These are phyloP conservation scores for Chrysodeixis includens DNA, from an alignment of 2,888 invertebrate species.

Conservation along the genomic window DNA sequence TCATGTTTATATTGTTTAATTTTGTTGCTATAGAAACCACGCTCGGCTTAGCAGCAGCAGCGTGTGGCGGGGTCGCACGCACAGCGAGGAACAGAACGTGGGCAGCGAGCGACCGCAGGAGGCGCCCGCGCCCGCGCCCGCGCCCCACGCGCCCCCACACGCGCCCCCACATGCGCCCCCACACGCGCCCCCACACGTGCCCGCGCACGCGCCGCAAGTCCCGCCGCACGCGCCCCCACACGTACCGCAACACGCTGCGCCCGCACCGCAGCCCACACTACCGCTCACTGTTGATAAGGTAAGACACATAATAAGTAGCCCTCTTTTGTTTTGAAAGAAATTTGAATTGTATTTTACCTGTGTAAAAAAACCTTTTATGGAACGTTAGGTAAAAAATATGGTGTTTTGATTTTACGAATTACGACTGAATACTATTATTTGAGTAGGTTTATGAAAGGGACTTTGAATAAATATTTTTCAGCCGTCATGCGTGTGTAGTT, in stretches of 20 bases:
- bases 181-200: constrained; percentile 41
- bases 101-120: constrained; percentile 48
- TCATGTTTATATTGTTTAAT: too few relatives aligned
- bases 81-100: constrained; percentile 72
- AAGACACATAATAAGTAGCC: neutral
- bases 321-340: neutral
- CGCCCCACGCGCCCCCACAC: constrained; percentile 33
- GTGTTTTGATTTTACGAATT: too few relatives aligned
- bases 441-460: neutral
- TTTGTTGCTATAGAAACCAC: constrained; percentile 48
- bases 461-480: constrained; percentile 52
- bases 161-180: constrained; percentile 33
- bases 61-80: constrained; percentile 66
- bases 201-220: constrained; percentile 35
- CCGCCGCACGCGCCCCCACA: constrained; percentile 51
- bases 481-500: constrained; percentile 87
- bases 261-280: constrained; percentile 66
- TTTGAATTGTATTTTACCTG: too few relatives aligned
- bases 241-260: constrained; percentile 71
- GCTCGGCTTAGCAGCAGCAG: constrained; percentile 44
- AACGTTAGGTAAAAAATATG: too few relatives aligned
- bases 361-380: too few relatives aligned
- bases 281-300: constrained; percentile 86
- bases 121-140: constrained; percentile 44
- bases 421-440: neutral